Conservation (phyloP, 2,888 invertebrate genomes). For the Pantelozetes paolii region DNA sequence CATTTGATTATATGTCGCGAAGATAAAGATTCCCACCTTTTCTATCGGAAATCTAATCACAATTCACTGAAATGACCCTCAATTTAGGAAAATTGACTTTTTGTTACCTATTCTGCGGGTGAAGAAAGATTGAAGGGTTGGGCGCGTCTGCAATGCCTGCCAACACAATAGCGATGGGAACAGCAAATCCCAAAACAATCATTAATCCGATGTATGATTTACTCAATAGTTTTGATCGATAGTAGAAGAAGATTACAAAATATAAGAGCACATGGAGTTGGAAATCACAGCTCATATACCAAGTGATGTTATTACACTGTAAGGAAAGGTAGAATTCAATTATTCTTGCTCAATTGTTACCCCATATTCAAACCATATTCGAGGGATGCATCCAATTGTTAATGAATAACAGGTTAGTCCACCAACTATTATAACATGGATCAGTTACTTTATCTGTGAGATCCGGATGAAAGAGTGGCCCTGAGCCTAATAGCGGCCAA, state of each 20-base stretch:
- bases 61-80: no score
- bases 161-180: constrained; percentile 31
- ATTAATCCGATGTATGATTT: constrained; percentile 13
- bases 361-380: constrained; percentile 7
- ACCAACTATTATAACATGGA: constrained; percentile 34
- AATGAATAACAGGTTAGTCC: constrained; percentile 32
- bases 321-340: neutral
- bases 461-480: constrained; percentile 30
- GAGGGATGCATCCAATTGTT: constrained; percentile 34
- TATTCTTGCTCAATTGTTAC: neutral
- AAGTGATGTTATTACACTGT: constrained; percentile 39
- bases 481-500: constrained; percentile 38
- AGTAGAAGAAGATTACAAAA: constrained; percentile 38
- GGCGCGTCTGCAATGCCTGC: constrained; percentile 25
- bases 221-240: constrained; percentile 26
- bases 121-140: constrained; percentile 40
- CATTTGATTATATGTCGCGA: constrained; percentile 40
- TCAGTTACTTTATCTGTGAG: constrained; percentile 28
- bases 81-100: no score
- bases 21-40: constrained; percentile 38
- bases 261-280: constrained; percentile 37
- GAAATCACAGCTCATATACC: constrained; percentile 41
- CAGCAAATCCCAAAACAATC: constrained; percentile 33
- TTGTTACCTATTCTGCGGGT: constrained; percentile 36
- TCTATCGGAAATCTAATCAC: constrained; percentile 35